Evolutionary conservation across 2,797 vertebrate genomes (phyloP), one percentile per base, ranked within the genome.

Genomic region (Champsocephalus gunnari): DNA sequence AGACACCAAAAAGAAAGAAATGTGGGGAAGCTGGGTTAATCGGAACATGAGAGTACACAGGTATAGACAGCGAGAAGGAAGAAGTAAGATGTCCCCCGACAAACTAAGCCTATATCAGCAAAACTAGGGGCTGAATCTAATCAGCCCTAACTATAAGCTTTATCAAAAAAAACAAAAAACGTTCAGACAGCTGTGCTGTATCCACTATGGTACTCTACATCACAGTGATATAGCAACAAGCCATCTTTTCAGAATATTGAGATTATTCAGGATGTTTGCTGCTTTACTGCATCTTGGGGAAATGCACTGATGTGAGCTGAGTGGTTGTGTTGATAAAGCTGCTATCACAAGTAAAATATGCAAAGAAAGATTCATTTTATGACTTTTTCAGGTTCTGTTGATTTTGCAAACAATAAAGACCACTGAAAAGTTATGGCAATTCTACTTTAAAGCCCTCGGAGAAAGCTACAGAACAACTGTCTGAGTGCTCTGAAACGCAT

Each of bases 271-370:
- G 53, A 41, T n/a, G 12, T 55, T 55, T 74, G 17, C 12, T 60
- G 55, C 54, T 70, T 53, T 12, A 44, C 10, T 24, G 64, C 47
- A 63, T 73, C 53, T 53, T 73, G 11, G 44, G 62, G 3, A 56
- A 60, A 57, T 28, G 59, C 45, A 21, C n/a, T 10, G 34, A 57
- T 51, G 24, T 58, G 47, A 71, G 48, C n/a, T 47, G 17, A 55
- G 45, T n/a, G 17, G 43, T 47, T 54, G 8, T 61, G 56, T 19
- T 11, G 32, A 45, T 19, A 58, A 16, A 71, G 51, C n/a, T 24
- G 13, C 28, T 4, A 1, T 45, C 9, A 54, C 34, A 55, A 38
- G 38, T 14, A 45, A 49, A 58, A 65, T 58, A 45, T 63, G 34
- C 9, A 13, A 49, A 21, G 6, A 50, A 54, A 13, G 4, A 21